Conservation (phyloP, 1,140 invertebrate genomes). For the Pogonomyrmex californicus region DNA sequence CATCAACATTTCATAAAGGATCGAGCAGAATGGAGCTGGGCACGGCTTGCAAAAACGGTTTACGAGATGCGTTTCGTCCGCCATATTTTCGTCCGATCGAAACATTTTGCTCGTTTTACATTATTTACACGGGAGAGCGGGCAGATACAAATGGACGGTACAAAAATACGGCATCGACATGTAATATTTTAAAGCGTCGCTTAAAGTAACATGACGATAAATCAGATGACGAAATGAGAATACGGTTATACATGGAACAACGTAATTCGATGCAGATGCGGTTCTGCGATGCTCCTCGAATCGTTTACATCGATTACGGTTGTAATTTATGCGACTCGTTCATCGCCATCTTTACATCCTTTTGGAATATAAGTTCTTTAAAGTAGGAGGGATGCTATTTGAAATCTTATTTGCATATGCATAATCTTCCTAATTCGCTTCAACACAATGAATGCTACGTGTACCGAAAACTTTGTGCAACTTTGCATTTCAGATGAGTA, state of each 20-base stretch:
- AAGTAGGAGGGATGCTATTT: constrained; percentile 54
- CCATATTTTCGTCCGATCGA: constrained; percentile 52
- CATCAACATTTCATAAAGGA: constrained; percentile 56
- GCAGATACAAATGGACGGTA: constrained; percentile 37
- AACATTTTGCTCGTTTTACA: constrained; percentile 36
- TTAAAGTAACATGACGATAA: constrained; percentile 61
- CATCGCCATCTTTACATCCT: constrained; percentile 31
- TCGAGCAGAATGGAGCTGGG: constrained; percentile 48
- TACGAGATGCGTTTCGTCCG: constrained; percentile 57
- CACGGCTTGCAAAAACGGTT: constrained; percentile 54
- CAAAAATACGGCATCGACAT: constrained; percentile 45
- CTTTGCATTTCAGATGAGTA: not conserved
- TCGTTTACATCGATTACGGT: constrained; percentile 61
- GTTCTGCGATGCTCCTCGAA: constrained; percentile 23
- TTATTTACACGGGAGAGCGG: constrained; percentile 46
- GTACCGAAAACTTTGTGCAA: not conserved
- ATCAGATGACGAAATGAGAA: constrained; percentile 64
- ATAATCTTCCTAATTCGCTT: not conserved
- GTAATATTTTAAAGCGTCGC: constrained; percentile 60
- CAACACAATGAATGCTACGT: too few species aligned
- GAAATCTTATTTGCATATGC: not conserved
- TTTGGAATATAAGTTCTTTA: constrained; percentile 60
- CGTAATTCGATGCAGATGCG: constrained; percentile 50
- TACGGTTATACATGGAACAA: constrained; percentile 27
- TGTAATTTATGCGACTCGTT: constrained; percentile 52